phyloP scores from a whole-genome alignment of 92 coral and sea anemone species.

The Umimayanthus chanpuru region DNA sequence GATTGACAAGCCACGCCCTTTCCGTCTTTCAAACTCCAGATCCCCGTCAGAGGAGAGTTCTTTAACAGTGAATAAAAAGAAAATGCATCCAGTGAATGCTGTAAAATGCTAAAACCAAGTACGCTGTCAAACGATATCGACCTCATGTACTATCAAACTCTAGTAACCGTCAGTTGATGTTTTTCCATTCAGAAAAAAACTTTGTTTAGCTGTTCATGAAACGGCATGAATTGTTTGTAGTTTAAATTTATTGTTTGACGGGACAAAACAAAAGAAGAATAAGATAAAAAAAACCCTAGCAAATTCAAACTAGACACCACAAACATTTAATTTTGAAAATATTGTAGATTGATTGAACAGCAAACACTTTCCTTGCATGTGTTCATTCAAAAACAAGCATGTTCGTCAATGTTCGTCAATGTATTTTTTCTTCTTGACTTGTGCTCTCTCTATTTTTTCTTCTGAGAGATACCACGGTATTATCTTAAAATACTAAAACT shows the following conservation, averaged over 20 bases:
- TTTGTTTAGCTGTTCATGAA: background rate
- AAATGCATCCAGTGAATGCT: background rate
- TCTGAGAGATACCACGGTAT: background rate
- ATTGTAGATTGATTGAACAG: too few relatives aligned
- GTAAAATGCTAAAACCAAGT: background rate
- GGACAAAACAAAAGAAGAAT: too few relatives aligned
- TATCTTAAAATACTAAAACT: background rate
- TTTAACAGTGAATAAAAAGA: slow-evolving; percentile 7
- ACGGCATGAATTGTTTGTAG: too few relatives aligned
- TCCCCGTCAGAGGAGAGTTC: slow-evolving; percentile 81
- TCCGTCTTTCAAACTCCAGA: slow-evolving; percentile 67
- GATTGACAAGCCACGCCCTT: slow-evolving; percentile 75
- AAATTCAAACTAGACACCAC: too few relatives aligned
- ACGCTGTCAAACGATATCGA: background rate
- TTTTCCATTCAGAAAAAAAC: too few relatives aligned
- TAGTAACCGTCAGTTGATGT: too few relatives aligned
- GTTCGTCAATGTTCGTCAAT: background rate
- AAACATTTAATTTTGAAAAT: too few relatives aligned
- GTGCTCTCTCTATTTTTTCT: too few relatives aligned
- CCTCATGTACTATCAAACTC: background rate
- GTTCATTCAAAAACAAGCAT: background rate
- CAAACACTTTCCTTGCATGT: background rate
- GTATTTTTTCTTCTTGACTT: too few relatives aligned
- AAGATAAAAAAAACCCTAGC: too few relatives aligned
- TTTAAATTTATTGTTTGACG: too few relatives aligned